Conservation (phyloP, 1,140 invertebrate species). For the Drosophila ercepeae region DNA sequence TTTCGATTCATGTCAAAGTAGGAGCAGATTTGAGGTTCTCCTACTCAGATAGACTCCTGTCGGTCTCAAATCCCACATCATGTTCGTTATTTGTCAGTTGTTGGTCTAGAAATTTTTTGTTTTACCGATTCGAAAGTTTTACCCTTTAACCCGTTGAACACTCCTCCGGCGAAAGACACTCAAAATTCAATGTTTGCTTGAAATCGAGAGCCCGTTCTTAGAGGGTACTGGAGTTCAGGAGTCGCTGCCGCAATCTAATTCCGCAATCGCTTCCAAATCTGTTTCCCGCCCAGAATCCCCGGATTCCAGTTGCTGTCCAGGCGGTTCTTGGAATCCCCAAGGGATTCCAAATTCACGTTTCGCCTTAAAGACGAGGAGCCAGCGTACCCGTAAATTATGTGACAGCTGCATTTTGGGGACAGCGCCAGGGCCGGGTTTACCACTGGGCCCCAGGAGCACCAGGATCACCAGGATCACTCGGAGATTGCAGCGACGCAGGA, state of each 20-base stretch:
- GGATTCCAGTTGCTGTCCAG: constrained; percentile 7
- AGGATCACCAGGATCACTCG: neutral
- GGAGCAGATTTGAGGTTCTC: neutral
- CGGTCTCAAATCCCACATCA: constrained; percentile 58
- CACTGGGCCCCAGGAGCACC: constrained; percentile 13
- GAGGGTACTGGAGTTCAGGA: constrained; percentile 60
- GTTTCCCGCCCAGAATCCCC: neutral
- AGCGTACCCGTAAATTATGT: constrained; percentile 54
- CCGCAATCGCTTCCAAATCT: neutral
- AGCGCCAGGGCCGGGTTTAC: constrained; percentile 44
- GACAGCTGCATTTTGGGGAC: constrained; percentile 40
- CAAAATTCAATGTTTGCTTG: constrained; percentile 75
- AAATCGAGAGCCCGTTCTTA: constrained; percentile 43
- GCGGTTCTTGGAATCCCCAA: neutral
- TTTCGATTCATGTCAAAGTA: constrained; percentile 22
- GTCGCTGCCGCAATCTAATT: constrained; percentile 6
- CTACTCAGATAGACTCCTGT: constrained; percentile 38
- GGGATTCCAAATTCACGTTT: neutral
- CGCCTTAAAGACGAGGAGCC: constrained; percentile 7
- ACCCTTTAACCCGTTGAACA: constrained; percentile 29
- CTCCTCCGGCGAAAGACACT: constrained; percentile 60
- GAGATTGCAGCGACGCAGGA: neutral
- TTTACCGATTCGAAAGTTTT: constrained; percentile 63
- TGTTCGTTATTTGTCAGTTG: constrained; percentile 73
- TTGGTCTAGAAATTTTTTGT: constrained; percentile 69